A percentile compares a stretch with the other conserved stretches of the same genome.
Evolutionary conservation across 2,797 vertebrate species (phyloP).

Genomic region (Carcharodon carcharias): DNA sequence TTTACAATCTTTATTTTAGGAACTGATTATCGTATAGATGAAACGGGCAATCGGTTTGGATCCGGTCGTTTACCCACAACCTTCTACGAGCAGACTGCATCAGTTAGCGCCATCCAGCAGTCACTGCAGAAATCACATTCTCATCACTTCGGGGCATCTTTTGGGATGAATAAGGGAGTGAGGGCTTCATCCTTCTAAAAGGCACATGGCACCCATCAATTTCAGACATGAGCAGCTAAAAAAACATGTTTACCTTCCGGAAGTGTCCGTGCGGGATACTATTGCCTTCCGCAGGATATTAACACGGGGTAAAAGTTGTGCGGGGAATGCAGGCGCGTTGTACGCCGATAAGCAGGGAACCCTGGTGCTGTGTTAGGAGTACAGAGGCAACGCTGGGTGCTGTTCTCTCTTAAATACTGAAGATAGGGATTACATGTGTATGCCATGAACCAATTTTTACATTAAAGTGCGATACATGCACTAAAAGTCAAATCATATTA

Average conservation of each 20-base stretch:
- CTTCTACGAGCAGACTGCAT: background rate
- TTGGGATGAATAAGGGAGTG: background rate
- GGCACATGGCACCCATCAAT: background rate
- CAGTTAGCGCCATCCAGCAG: slow-evolving; percentile 30
- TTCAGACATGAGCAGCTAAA: background rate
- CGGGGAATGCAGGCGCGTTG: background rate
- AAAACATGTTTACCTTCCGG: background rate
- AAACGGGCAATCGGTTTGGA: background rate
- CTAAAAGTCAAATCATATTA: too few species aligned
- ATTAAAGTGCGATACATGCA: background rate
- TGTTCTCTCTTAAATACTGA: background rate
- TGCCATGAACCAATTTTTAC: background rate
- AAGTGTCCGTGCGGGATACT: background rate
- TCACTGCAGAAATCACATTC: background rate
- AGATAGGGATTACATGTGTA: background rate
- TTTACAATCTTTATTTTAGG: background rate
- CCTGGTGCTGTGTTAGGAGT: background rate
- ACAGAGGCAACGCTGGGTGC: background rate
- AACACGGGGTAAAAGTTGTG: background rate
- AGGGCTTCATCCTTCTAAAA: background rate
- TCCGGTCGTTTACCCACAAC: too few species aligned
- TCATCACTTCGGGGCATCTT: background rate
- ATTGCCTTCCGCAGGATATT: background rate
- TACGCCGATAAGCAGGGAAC: background rate
- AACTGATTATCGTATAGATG: background rate